Evolutionary conservation across 2,888 invertebrate genomes (phyloP).

Genomic region (Neoaliturus tenellus): DNA sequence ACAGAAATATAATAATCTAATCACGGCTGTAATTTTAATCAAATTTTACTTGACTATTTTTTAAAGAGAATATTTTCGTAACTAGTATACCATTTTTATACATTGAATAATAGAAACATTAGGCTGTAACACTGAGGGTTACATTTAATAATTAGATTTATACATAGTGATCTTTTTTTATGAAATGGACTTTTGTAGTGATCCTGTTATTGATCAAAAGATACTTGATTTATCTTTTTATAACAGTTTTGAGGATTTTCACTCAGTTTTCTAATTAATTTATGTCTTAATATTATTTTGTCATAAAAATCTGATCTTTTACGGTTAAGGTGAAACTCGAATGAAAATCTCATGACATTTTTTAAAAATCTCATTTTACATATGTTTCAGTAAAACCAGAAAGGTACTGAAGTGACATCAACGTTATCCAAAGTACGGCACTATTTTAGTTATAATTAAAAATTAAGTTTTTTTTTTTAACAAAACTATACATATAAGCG

Average conservation of each 20-base stretch:
- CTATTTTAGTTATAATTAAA: not conserved
- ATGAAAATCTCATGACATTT: no score
- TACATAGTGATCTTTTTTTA: not conserved
- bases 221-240: not conserved
- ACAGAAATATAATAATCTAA: slow-evolving; percentile 27
- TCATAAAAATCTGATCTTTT: no score
- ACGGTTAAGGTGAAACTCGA: no score
- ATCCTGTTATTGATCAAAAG: not conserved
- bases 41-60: slow-evolving; percentile 44
- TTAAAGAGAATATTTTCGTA: slow-evolving; percentile 49
- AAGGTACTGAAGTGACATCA: no score
- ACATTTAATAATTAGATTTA: slow-evolving; percentile 2
- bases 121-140: not conserved
- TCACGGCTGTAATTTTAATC: slow-evolving; percentile 41
- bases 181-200: not conserved
- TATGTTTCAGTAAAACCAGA: no score
- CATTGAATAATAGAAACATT: slow-evolving; percentile 7
- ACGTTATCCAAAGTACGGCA: no score
- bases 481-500: not conserved
- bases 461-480: not conserved
- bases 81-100: slow-evolving; percentile 23
- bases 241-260: not conserved
- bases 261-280: not conserved
- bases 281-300: not conserved
- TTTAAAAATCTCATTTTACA: no score